phyloP scores from a whole-genome alignment of 2,113 vertebrate genomes.

The Charina bottae region DNA sequence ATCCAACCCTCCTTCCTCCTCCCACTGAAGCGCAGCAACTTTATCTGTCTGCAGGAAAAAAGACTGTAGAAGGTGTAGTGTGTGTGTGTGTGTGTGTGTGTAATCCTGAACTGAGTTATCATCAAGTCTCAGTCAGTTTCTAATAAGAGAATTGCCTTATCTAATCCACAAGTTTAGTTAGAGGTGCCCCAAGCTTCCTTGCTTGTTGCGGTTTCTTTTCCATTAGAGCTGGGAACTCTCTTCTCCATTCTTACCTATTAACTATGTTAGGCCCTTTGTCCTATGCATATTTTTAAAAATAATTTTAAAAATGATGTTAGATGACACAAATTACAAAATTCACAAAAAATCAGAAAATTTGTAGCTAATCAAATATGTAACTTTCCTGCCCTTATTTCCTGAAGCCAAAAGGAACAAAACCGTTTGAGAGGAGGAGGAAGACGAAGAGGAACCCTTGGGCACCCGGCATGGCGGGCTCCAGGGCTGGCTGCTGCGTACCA shows the following conservation, averaged over 20 bases:
- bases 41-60: background rate
- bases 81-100: background rate
- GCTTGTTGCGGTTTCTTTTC: background rate
- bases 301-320: background rate
- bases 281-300: background rate
- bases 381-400: no score
- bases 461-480: no score
- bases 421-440: background rate
- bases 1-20: background rate
- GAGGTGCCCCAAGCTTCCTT: background rate
- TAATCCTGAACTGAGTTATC: background rate
- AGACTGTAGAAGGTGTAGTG: background rate
- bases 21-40: background rate
- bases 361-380: no score
- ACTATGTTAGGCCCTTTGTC: background rate
- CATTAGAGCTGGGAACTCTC: background rate
- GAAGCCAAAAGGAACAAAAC: no score
- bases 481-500: fast-evolving
- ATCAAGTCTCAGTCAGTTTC: background rate
- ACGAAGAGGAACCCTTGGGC: background rate
- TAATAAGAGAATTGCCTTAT: background rate
- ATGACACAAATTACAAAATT: no score
- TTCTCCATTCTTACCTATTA: background rate
- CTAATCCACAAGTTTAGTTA: background rate
- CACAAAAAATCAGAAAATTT: background rate